phyloP scores from a whole-genome alignment of 2,797 vertebrate species.

The Perodicticus potto region DNA sequence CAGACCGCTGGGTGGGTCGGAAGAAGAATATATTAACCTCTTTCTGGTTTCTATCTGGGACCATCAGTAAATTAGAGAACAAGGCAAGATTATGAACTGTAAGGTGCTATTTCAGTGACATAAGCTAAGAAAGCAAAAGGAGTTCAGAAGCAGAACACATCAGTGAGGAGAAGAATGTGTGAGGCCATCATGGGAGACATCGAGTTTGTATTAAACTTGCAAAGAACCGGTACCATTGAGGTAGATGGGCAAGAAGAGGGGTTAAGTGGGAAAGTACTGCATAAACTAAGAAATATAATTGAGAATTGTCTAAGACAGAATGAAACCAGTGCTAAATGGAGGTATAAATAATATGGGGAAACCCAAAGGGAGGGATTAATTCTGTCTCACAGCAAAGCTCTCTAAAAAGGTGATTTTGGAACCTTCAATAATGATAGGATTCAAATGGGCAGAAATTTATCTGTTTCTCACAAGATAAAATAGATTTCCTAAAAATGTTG shows the following conservation, averaged over 20 bases:
- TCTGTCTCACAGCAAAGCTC: not conserved
- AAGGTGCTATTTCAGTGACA: not conserved
- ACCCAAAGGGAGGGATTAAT: constrained; percentile 19
- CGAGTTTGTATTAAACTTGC: not conserved
- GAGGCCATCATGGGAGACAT: not conserved
- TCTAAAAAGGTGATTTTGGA: constrained; percentile 1
- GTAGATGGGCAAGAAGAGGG: not conserved
- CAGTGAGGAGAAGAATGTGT: not conserved
- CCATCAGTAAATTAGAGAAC: constrained; percentile 5
- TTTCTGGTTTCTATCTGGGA: not conserved
- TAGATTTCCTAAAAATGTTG: constrained; percentile 26
- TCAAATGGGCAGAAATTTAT: constrained; percentile 5
- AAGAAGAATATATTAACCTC: not conserved
- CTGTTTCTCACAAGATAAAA: constrained; percentile 23
- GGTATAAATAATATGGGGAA: not conserved
- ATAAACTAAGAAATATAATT: not conserved
- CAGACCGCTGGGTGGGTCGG: not conserved
- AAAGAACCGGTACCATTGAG: not conserved
- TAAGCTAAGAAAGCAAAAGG: not conserved
- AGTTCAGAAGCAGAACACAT: not conserved
- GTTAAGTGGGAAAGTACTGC: not conserved
- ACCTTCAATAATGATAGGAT: not conserved
- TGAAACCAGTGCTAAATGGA: constrained; percentile 15
- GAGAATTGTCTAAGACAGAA: not conserved
- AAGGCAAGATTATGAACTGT: not conserved